Conservation (phyloP, 2,113 vertebrate genomes). For the Mormoops blainvillei region DNA sequence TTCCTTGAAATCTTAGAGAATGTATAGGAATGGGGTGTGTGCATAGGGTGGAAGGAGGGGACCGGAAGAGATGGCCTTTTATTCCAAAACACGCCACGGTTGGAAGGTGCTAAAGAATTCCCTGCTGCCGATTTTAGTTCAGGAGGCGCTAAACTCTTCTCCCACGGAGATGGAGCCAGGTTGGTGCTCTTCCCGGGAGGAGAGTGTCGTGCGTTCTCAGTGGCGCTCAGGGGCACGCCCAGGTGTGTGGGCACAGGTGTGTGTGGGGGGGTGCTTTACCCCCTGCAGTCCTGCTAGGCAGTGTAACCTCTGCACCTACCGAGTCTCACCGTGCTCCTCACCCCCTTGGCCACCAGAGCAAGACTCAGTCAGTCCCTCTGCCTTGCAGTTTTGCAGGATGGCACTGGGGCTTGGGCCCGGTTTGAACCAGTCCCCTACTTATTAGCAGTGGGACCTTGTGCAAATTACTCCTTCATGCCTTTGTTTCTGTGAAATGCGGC, state of each 20-base stretch:
- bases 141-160: neutral
- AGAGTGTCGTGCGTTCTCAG: neutral
- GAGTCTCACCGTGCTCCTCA: neutral
- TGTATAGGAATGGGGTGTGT: neutral
- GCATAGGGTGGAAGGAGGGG: no score
- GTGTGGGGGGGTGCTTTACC: accelerated
- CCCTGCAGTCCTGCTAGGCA: neutral
- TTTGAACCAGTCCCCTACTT: neutral
- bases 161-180: neutral
- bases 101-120: neutral
- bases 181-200: neutral
- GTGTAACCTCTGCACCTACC: neutral
- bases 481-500: neutral
- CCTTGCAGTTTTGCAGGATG: neutral
- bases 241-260: neutral
- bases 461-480: neutral
- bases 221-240: neutral
- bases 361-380: neutral
- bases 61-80: neutral
- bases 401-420: neutral
- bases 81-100: accelerated
- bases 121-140: neutral
- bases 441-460: neutral
- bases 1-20: no score
- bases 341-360: neutral